phyloP scores from a whole-genome alignment of 2,113 vertebrate genomes.

The Tenebrosternarchus preto region DNA sequence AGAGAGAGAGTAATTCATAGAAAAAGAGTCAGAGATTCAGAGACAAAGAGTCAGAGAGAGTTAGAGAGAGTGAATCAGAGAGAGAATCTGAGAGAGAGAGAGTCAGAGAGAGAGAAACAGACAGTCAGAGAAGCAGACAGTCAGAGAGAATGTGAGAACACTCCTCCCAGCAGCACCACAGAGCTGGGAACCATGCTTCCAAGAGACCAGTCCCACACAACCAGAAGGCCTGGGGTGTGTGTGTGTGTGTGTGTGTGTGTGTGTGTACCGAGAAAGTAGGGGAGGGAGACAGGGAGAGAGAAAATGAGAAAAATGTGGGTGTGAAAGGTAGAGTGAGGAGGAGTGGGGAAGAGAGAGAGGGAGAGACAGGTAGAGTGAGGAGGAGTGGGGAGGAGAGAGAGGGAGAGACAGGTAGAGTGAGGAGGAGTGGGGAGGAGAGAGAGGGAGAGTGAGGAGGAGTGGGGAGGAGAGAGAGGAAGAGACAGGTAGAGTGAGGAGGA shows the following conservation, averaged over 20 bases:
- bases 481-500: neutral
- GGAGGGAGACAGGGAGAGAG: neutral
- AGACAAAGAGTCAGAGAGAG: too few relatives aligned
- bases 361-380: neutral
- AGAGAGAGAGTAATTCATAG: too few relatives aligned
- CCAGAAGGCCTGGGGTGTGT: neutral
- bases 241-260: neutral
- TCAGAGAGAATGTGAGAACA: too few relatives aligned
- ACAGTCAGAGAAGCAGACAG: too few relatives aligned
- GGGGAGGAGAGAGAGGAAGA: conserved; percentile 7
- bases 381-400: neutral
- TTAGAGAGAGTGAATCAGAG: too few relatives aligned
- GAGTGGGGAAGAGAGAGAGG: neutral
- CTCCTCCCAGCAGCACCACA: too few relatives aligned
- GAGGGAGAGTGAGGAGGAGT: neutral
- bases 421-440: neutral
- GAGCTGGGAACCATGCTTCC: too few relatives aligned
- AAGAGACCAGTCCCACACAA: too few relatives aligned
- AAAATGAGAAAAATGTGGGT: neutral
- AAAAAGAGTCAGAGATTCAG: too few relatives aligned
- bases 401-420: neutral
- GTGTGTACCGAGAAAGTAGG: conserved; percentile 30
- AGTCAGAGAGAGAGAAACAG: too few relatives aligned
- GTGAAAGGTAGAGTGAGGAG: neutral
- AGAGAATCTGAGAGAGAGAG: too few relatives aligned